These are phyloP conservation scores for Stichopus horrens DNA, from an alignment of 53 echinoderm and acorn worm species.

Conservation along the genomic window DNA sequence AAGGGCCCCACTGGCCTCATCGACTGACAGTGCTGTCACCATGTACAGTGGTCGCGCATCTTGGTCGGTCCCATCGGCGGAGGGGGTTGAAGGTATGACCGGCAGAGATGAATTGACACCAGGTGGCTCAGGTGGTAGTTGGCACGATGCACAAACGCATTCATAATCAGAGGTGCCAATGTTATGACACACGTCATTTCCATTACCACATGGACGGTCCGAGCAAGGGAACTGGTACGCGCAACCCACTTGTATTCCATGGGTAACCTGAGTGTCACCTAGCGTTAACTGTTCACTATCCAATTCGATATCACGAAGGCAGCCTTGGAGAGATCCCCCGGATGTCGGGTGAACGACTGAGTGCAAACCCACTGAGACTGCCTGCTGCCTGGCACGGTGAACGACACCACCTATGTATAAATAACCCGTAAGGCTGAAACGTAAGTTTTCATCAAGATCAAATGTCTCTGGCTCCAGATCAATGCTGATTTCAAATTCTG, in stretches of 20 bases:
- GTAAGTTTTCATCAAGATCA: slow-evolving; percentile 45
- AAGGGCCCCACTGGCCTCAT: slow-evolving; percentile 74
- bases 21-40: slow-evolving; percentile 56
- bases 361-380: slow-evolving; percentile 63
- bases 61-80: not conserved
- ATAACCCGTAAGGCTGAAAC: slow-evolving; percentile 61
- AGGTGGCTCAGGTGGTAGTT: not conserved
- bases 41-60: slow-evolving; percentile 31
- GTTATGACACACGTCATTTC: slow-evolving; percentile 60
- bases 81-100: not conserved
- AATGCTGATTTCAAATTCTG: slow-evolving; percentile 73
- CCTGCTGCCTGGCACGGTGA: slow-evolving; percentile 73
- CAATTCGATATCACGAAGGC: slow-evolving; percentile 82
- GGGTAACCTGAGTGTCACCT: slow-evolving; percentile 82
- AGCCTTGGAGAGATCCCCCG: slow-evolving; percentile 85
- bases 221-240: slow-evolving; percentile 81
- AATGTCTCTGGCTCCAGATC: slow-evolving; percentile 76
- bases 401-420: slow-evolving; percentile 88
- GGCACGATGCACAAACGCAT: slow-evolving; percentile 57
- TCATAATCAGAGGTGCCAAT: slow-evolving; percentile 62
- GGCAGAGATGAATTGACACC: not conserved
- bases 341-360: slow-evolving; percentile 79
- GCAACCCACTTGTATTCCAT: slow-evolving; percentile 83
- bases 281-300: slow-evolving; percentile 70
- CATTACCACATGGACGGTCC: slow-evolving; percentile 56